Conservation (phyloP, 2,113 vertebrate genomes). For the Albula goreensis region DNA sequence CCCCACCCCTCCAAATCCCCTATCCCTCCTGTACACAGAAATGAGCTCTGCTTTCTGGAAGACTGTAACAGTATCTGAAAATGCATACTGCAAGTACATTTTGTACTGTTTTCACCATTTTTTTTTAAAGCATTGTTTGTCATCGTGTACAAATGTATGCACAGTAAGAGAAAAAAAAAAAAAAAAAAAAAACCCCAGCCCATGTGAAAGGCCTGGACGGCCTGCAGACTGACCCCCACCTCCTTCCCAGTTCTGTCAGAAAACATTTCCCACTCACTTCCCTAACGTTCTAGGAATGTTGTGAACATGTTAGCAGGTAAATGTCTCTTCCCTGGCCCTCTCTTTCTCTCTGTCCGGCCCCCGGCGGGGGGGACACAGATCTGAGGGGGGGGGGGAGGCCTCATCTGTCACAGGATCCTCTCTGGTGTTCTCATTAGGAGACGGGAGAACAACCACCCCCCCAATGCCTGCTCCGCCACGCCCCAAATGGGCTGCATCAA, state of each 20-base stretch:
- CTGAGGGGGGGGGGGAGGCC: not conserved
- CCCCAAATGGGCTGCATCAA: constrained; percentile 1
- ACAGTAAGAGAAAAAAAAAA: too few relatives aligned
- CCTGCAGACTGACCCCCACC: too few relatives aligned
- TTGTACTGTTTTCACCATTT: too few relatives aligned
- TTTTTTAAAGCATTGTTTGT: too few relatives aligned
- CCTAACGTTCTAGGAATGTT: too few relatives aligned
- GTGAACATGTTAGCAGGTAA: too few relatives aligned
- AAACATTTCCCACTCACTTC: too few relatives aligned
- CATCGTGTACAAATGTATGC: too few relatives aligned
- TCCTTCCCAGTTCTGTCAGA: too few relatives aligned
- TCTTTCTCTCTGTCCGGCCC: not conserved
- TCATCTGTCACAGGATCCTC: not conserved
- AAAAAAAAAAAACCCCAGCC: too few relatives aligned
- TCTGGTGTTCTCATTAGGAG: constrained; percentile 34
- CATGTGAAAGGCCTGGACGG: too few relatives aligned
- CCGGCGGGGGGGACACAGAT: not conserved
- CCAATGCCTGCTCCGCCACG: not conserved
- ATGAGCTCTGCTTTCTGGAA: constrained; percentile 1
- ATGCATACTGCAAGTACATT: too few relatives aligned
- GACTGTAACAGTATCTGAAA: not conserved
- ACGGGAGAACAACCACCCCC: not conserved
- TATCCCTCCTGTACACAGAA: not conserved
- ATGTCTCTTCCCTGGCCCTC: not conserved
- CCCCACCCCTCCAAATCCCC: not conserved